Percentiles rank a stretch among this genome's conserved stretches.
These are phyloP conservation scores for Okapia johnstoni DNA, from an alignment of 2,113 vertebrate species.

Conservation along the genomic window DNA sequence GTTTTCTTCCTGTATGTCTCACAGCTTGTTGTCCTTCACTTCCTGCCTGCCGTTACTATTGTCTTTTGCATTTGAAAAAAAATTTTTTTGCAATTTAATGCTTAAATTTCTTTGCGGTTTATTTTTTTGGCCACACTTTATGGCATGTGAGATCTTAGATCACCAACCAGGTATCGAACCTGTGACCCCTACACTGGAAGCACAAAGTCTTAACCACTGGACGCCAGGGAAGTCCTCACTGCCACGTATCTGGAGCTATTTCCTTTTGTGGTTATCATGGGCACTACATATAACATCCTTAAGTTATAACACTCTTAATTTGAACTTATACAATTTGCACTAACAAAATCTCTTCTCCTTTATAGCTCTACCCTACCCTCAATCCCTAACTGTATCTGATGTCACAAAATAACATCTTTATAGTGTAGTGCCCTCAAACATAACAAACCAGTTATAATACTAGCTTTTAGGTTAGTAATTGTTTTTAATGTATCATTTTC, in stretches of 20 bases:
- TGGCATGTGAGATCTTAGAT: neutral
- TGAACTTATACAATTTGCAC: neutral
- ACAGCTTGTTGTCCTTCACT: neutral
- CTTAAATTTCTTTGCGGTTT: neutral
- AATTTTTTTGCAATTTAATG: neutral
- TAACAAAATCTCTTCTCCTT: neutral
- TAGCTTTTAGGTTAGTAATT: neutral
- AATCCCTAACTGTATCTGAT: neutral
- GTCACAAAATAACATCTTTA: neutral
- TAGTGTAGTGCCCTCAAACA: no score
- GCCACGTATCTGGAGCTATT: neutral
- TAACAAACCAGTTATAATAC: neutral
- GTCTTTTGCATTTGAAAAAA: neutral
- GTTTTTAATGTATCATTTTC: neutral
- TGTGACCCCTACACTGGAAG: neutral
- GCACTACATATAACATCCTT: neutral
- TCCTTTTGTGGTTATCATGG: neutral
- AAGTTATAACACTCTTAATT: neutral
- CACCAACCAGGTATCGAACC: neutral
- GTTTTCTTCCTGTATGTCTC: neutral
- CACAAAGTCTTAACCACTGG: neutral
- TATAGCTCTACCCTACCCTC: neutral
- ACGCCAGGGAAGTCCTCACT: rapidly evolving
- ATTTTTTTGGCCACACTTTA: neutral
- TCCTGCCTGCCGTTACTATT: neutral